Percentiles rank a stretch among this genome's conserved stretches.
Evolutionary conservation across 2,888 invertebrate species (phyloP).

Genomic region (Rhamnusium bicolor): DNA sequence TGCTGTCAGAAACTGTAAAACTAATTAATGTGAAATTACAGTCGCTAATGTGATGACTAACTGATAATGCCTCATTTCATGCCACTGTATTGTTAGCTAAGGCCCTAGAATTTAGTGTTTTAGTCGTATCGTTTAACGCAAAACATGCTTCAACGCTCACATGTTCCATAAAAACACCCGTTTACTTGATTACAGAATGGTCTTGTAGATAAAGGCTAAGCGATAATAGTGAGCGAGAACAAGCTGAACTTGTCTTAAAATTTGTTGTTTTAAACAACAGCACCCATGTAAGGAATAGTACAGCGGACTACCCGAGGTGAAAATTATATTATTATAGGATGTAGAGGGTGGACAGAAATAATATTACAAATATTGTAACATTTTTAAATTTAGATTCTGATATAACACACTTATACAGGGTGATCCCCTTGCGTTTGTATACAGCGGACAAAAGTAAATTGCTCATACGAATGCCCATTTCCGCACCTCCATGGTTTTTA

Average conservation of each 20-base stretch:
- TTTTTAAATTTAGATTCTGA: too few species aligned
- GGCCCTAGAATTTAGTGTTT: not conserved
- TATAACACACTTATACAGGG: too few species aligned
- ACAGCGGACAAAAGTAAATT: too few species aligned
- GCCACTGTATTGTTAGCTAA: not conserved
- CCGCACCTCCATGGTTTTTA: too few species aligned
- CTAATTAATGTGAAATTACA: not conserved
- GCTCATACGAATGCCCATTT: too few species aligned
- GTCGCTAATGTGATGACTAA: not conserved
- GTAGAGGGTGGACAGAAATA: too few species aligned
- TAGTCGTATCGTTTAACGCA: not conserved
- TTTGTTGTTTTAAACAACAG: not conserved
- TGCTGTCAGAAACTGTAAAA: not conserved
- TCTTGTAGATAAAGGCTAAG: not conserved
- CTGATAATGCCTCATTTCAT: not conserved
- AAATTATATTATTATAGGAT: too few species aligned
- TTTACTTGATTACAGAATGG: not conserved
- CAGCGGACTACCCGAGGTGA: too few species aligned
- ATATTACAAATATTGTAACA: too few species aligned
- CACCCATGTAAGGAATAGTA: too few species aligned
- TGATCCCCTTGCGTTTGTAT: too few species aligned
- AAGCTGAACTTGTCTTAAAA: too few species aligned
- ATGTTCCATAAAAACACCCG: not conserved
- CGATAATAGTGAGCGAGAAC: not conserved
- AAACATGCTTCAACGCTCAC: not conserved